Conservation (phyloP, 1,140 invertebrate species). For the Lepidostoma basale region DNA sequence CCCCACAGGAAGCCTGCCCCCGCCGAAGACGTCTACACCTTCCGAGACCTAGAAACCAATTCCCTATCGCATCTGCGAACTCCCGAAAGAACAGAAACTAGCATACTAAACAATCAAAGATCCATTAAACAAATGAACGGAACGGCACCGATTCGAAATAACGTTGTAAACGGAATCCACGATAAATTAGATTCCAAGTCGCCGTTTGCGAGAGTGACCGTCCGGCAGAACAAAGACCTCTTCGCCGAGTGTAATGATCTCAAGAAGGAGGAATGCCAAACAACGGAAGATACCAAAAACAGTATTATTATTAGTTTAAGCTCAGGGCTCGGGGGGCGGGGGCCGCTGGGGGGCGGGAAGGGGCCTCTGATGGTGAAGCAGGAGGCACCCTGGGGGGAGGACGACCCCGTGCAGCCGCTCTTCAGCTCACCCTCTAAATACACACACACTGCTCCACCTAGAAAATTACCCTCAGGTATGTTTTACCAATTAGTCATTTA, state of each 20-base stretch:
- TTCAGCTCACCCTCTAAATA: slow-evolving; percentile 30
- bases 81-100: slow-evolving; percentile 56
- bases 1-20: slow-evolving; percentile 13
- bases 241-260: slow-evolving; percentile 22
- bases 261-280: slow-evolving; percentile 19
- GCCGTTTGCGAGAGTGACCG: slow-evolving; percentile 17
- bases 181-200: not conserved
- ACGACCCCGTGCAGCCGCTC: not conserved
- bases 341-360: slow-evolving; percentile 46
- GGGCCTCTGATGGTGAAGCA: slow-evolving; percentile 21
- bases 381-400: slow-evolving; percentile 14
- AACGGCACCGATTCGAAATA: not conserved
- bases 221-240: slow-evolving; percentile 38
- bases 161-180: slow-evolving; percentile 29
- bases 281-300: slow-evolving; percentile 47
- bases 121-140: slow-evolving; percentile 13
- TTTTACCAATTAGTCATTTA: no score
- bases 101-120: slow-evolving; percentile 51
- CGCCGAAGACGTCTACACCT: slow-evolving; percentile 42
- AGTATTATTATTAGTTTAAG: slow-evolving; percentile 55
- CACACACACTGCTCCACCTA: slow-evolving; percentile 37
- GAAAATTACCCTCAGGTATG: slow-evolving; percentile 50
- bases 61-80: not conserved
- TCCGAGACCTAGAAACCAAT: slow-evolving; percentile 24
- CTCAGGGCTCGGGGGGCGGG: not conserved